These are phyloP conservation scores for Hoplostethus atlanticus DNA, from an alignment of 2,797 vertebrate species.

Conservation along the genomic window DNA sequence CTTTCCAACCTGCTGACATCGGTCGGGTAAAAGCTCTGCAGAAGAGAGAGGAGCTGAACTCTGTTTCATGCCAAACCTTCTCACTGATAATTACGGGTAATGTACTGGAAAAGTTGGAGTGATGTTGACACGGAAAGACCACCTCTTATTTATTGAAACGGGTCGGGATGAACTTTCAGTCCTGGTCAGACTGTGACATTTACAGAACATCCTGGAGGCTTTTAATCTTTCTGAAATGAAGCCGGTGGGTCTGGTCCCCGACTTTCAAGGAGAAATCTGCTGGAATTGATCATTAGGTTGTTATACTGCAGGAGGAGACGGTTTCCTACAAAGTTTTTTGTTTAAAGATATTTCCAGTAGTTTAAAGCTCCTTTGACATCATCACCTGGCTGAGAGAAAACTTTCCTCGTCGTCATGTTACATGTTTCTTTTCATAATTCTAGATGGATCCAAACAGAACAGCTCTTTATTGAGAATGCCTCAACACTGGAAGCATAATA, in stretches of 20 bases:
- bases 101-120: not conserved
- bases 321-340: no score
- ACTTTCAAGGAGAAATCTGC: slow-evolving; percentile 5
- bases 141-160: not conserved
- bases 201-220: slow-evolving; percentile 26
- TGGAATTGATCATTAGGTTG: not conserved
- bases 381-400: not conserved
- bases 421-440: no score
- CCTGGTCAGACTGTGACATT: slow-evolving; percentile 33
- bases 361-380: not conserved
- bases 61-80: not conserved
- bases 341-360: no score
- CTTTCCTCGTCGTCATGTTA: not conserved
- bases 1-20: not conserved
- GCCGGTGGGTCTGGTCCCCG: not conserved
- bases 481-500: no score
- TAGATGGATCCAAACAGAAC: no score
- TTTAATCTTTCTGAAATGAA: slow-evolving; percentile 24
- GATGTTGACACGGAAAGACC: not conserved
- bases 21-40: slow-evolving; percentile 1
- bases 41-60: slow-evolving; percentile 3
- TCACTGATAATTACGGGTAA: slow-evolving; percentile 18
- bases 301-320: not conserved
- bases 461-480: no score
- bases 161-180: slow-evolving; percentile 11